Evolutionary conservation across 2,113 vertebrate species (phyloP).

Genomic region (Noturus placidus): DNA sequence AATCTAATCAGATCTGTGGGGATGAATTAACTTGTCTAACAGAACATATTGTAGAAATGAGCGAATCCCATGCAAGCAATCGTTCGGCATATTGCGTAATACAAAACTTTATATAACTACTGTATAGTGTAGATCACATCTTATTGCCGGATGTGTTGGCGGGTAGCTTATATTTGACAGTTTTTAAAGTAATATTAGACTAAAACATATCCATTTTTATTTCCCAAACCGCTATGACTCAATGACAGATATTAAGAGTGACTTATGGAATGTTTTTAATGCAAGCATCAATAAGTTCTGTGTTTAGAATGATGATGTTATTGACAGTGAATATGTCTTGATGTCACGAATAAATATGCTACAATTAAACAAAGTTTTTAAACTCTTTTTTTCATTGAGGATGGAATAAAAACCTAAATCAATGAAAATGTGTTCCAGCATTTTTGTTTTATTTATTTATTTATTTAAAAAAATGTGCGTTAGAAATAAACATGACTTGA

Average conservation of each 20-base stretch:
- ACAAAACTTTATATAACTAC: not conserved
- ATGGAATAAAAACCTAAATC: not conserved
- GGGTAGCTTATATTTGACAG: not conserved
- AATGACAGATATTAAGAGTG: not conserved
- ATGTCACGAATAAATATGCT: too few species aligned
- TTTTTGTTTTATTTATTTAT: too few species aligned
- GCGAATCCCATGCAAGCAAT: not conserved
- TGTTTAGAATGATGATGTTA: not conserved
- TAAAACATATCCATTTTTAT: not conserved
- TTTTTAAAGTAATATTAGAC: not conserved
- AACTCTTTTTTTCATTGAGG: too few species aligned
- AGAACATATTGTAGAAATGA: slow-evolving; percentile 3
- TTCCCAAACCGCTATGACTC: not conserved
- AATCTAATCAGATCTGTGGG: not conserved
- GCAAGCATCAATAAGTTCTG: too few species aligned
- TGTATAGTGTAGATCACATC: not conserved
- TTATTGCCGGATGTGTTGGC: not conserved
- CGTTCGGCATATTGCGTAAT: not conserved
- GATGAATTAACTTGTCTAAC: slow-evolving; percentile 5
- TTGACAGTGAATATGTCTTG: too few species aligned
- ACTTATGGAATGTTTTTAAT: too few species aligned
- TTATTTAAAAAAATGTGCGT: not conserved
- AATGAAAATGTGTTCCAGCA: not conserved
- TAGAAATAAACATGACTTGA: not conserved
- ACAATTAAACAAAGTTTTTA: too few species aligned